Evolutionary conservation across 2,797 vertebrate species (phyloP).

Genomic region (Iguana delicatissima): DNA sequence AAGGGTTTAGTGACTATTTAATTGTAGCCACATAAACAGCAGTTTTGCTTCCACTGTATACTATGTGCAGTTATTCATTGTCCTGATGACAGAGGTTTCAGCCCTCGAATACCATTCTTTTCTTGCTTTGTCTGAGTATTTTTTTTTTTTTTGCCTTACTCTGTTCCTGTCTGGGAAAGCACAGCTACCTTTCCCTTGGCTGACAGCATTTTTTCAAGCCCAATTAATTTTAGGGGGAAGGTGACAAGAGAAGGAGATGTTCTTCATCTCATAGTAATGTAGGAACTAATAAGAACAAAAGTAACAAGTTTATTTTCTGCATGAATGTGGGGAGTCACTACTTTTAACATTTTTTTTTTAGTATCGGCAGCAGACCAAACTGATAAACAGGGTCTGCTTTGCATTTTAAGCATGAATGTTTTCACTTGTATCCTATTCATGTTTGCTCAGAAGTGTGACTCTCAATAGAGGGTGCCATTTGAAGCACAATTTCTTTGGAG

Average conservation of each 20-base stretch:
- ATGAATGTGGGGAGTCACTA: not conserved
- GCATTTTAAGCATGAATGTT: not conserved
- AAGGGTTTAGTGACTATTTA: slow-evolving; percentile 11
- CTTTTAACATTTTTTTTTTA: not conserved
- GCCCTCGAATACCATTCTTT: not conserved
- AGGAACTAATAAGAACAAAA: not conserved
- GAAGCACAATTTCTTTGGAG: not conserved
- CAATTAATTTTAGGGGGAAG: not conserved
- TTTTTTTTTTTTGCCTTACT: not conserved
- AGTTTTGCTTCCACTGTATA: not conserved
- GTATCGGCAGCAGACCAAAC: not conserved
- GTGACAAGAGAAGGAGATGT: no score
- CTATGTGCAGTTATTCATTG: slow-evolving; percentile 16
- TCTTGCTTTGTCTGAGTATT: not conserved
- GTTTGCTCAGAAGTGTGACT: not conserved
- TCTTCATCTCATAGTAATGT: not conserved
- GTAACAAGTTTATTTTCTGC: not conserved
- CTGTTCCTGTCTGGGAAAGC: not conserved
- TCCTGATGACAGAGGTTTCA: slow-evolving; percentile 13
- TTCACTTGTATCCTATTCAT: not conserved
- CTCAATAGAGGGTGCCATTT: not conserved
- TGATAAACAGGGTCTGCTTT: not conserved
- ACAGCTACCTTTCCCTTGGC: not conserved
- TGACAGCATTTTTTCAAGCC: not conserved
- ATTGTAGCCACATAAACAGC: slow-evolving; percentile 4